Conservation (phyloP, 2,888 invertebrate genomes). For the Cremastinae sp. region DNA sequence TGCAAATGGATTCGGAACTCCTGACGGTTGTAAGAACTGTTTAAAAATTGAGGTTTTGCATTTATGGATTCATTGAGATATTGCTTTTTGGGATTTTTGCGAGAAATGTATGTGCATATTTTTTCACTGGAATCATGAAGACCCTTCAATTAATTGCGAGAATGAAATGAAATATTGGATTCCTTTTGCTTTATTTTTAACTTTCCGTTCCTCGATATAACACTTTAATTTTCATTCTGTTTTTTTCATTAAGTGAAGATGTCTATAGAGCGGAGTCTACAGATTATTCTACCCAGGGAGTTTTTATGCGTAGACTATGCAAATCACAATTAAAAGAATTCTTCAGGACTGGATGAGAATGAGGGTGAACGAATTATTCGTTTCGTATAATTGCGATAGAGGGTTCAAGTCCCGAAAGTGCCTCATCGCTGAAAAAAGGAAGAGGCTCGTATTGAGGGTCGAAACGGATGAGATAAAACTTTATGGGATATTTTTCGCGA, state of each 20-base stretch:
- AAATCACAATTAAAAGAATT: conserved; percentile 58
- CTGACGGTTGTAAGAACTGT: too few species aligned
- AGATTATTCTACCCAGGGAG: conserved; percentile 36
- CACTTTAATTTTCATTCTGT: conserved; percentile 15
- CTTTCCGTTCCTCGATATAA: conserved; percentile 23
- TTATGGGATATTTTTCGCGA: conserved; percentile 29
- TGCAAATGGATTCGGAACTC: too few species aligned
- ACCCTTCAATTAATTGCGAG: neutral
- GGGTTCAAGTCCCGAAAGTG: conserved; percentile 50
- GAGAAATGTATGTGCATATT: too few species aligned
- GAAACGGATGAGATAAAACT: conserved; percentile 46
- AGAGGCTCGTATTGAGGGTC: conserved; percentile 11
- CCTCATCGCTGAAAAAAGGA: conserved; percentile 37
- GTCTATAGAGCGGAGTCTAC: conserved; percentile 21
- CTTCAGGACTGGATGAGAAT: conserved; percentile 34
- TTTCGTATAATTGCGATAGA: conserved; percentile 54
- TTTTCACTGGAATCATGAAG: too few species aligned
- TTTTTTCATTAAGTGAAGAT: conserved; percentile 11
- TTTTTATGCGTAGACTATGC: conserved; percentile 46
- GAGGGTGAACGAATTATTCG: conserved; percentile 47
- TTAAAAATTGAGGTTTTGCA: too few species aligned
- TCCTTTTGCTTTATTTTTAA: conserved; percentile 26
- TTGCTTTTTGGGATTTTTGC: too few species aligned
- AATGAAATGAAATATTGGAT: conserved; percentile 10
- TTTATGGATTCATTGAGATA: too few species aligned